Base-by-base conservation (phyloP, 2,888 invertebrate species). In the Epinotia brunnichana region DNA sequence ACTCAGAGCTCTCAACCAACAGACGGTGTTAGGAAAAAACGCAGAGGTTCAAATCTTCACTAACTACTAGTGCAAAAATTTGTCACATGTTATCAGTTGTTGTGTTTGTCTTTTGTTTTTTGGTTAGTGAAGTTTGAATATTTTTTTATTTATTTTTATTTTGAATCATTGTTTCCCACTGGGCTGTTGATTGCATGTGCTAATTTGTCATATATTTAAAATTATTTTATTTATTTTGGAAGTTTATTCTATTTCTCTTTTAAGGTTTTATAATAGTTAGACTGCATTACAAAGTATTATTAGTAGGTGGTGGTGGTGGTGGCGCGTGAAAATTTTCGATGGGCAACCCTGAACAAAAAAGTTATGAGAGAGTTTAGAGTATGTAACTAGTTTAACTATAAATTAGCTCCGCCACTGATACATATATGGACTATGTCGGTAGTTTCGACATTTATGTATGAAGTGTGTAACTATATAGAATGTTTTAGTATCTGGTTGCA, bases 1-100 rank as follows among this genome's bases (percentile, higher is more conserved):
- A 74, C 78, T 89, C 86, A 84, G 87, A 80, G 81, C 89, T 84
- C 82, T 85, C 85, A 83, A 79, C 80, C 88, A 88, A 79, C 89
- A 87, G 79, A 81, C 85, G 73, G 85, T 92, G 81, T 88, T 94
- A 86, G 92, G 93, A 85, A 94, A 93, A 81, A 94, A 94, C 76
- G 92, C 94, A 71, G 94, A 93, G 93, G 93, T 93, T 91, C 90
- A 87, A 88, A 88, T 81, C 85, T 89, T 90, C 90, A 89, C 87
- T 90, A 83, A 89, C 86, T 88, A 68, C 35, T 72, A 84, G 79
- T 77, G 73, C 76, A 72, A 56, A 72, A 75, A 74, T 68, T 72
- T 72, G 74, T 80, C 75, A 79, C 70, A 75, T 77, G 75, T 75
- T 74, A 77, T 74, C 77, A 79, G 78, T 82, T 83, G 79, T 82